Evolutionary conservation across 92 coral and sea anemone species (phyloP).

Genomic region (Anthopleura xanthogrammica): DNA sequence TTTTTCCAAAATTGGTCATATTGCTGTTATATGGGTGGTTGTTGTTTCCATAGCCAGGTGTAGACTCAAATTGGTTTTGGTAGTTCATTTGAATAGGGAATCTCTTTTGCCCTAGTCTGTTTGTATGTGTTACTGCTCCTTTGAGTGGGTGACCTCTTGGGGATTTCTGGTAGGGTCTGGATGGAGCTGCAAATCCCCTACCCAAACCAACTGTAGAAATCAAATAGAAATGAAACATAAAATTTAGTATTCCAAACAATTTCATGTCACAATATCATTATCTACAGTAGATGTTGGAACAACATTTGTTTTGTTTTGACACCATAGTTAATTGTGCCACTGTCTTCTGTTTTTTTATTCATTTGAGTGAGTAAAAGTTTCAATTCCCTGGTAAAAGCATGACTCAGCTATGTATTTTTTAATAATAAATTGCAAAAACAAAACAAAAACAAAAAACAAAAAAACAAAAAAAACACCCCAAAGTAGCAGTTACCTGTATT

Average conservation of each 20-base stretch:
- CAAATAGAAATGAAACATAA: neutral
- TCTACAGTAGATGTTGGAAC: too few relatives aligned
- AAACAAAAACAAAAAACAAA: too few relatives aligned
- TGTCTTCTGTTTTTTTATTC: too few relatives aligned
- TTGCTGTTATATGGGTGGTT: conserved; percentile 25
- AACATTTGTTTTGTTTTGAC: too few relatives aligned
- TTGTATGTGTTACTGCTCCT: conserved; percentile 7
- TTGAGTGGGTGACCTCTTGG: conserved; percentile 22
- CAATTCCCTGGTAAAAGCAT: too few relatives aligned
- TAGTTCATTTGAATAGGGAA: neutral
- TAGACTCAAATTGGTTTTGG: neutral
- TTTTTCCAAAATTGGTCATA: conserved; percentile 40
- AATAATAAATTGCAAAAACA: too few relatives aligned
- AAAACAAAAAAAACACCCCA: too few relatives aligned
- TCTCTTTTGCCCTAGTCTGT: neutral
- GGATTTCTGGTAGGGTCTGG: conserved; percentile 4
- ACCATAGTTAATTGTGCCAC: too few relatives aligned
- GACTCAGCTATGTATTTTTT: too few relatives aligned
- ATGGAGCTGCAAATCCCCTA: neutral
- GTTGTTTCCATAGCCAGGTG: neutral
- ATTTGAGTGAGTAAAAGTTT: too few relatives aligned
- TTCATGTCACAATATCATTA: too few relatives aligned
- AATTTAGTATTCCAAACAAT: too few relatives aligned
- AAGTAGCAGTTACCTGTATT: neutral
- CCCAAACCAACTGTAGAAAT: neutral